Base-by-base conservation (phyloP, 2,113 vertebrate genomes). In the Hassar affinis region DNA sequence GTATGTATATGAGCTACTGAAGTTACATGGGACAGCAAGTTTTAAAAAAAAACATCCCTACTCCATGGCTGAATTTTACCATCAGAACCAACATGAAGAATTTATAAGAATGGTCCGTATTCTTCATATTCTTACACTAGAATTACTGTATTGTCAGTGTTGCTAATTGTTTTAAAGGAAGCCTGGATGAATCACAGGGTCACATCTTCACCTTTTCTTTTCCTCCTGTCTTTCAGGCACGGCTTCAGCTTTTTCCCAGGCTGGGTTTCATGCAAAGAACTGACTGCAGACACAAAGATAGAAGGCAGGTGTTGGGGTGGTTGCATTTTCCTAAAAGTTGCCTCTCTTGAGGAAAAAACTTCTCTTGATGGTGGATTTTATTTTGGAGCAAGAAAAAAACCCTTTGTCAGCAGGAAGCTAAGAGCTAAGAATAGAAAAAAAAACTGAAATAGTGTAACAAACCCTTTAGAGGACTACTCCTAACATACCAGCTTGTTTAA, bases 191-290 rank as follows among this genome's bases (percentile, higher is more conserved):
- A 47, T 64, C 45, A 45, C 74, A 38, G 4, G 49, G 47, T 56
- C 59, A 66, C 9, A 49, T 83, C 47, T 45, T 56, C 25, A 3
- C 38, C 6, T 18, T n/a, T 57, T 51, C 57, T 54, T 20, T 35
- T 77, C 51, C 49, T 78, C 71, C 57, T 64, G 71, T 35, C 57
- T n/a, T 5, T 59, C 33, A 27, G 77, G 47, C 54, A 77, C 25
- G n/a, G 45, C 33, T 56, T 64, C 74, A 78, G 74, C 74, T 83
- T 54, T 83, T 66, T 72, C 81, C 72, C 61, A 30, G 72, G 82
- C 82, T 68, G 61, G 74, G 49, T 27, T 78, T 64, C 49, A 78
- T 33, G 56, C 33, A 78, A 56, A 83, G 61, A 78, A 30, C 74
- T 54, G 57, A 64, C 59, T 77, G 59, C 47, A 77, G 72, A 83